Evolutionary conservation across 2,113 vertebrate genomes (phyloP).

Genomic region (Cathartes aura): DNA sequence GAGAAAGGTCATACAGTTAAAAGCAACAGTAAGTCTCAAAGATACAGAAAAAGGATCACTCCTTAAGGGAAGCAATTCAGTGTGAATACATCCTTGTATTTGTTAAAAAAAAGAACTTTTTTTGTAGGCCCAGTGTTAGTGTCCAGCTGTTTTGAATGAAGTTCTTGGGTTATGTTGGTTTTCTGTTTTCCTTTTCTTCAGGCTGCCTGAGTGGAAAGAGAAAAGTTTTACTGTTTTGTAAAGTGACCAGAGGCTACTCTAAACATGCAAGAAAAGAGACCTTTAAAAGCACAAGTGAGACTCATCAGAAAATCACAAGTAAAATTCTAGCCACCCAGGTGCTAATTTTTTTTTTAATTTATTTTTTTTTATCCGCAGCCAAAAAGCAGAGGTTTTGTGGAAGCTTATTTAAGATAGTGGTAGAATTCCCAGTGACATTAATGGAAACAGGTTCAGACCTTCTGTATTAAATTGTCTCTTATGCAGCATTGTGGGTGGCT

Average conservation of each 20-base stretch:
- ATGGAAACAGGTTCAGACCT: not conserved
- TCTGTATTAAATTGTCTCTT: not conserved
- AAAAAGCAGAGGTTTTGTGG: not conserved
- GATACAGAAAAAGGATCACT: not conserved
- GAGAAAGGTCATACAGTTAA: not conserved
- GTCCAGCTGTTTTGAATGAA: not conserved
- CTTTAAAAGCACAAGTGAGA: not conserved
- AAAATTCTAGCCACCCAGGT: not conserved
- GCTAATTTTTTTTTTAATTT: not conserved
- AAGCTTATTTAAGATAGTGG: not conserved
- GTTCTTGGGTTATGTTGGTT: not conserved
- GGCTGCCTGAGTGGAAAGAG: not conserved
- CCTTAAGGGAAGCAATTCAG: not conserved
- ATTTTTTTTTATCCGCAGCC: not conserved
- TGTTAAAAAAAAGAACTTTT: not conserved
- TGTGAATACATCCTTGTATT: not conserved
- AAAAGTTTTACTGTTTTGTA: not conserved
- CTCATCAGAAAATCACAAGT: not conserved
- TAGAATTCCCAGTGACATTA: not conserved
- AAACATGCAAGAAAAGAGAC: not conserved
- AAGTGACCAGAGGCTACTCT: not conserved
- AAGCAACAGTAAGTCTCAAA: not conserved
- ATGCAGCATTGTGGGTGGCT: not conserved
- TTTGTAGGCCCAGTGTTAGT: not conserved
- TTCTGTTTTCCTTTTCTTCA: not conserved